Base-by-base conservation (phyloP, 2,797 vertebrate genomes). In the Sebastes minor region DNA sequence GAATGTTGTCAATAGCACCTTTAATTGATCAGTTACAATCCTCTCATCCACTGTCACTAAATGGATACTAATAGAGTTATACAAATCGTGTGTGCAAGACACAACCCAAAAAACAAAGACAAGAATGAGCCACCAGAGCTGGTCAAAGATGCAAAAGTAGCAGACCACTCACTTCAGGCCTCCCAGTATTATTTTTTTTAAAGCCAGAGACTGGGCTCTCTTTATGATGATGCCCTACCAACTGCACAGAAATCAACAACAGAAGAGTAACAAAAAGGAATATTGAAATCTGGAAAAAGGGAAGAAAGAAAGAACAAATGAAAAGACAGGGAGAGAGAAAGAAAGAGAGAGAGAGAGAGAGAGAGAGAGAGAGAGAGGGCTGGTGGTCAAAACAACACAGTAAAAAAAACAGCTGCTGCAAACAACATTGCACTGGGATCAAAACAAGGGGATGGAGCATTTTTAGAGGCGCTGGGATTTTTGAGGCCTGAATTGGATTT, bases 391-490 rank as follows among this genome's bases (percentile, higher is more conserved):
- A 92, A 93, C 89, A 95, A 91, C 71, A 79, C 38, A 28, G 79
- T 71, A 62, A 71, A 75, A 81, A 89, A 85, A 81, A 78, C 90
- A 92, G 89, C 83, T 88, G 84, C 78, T 86, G 81, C 83, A 92
- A 93, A 94, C 84, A 94, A 91, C 81, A 82, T 55, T 42, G 22
- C 68, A 78, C 72, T 60, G 70, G 89, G 86, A 92, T 93, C 86
- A 94, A 94, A 95, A 95, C 94, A 95, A 92, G 84, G 53, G 86
- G 92, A 90, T 92, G 87, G 84, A 83, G 84, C 78, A 81, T 86
- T 90, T 89, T 91, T 80, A 83, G 78, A 86, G 83, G 81, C 84
- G 74, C 80, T 86, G 78, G 85, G 87, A 83, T 93, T 93, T 90
- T 86, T 90, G 74, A 91, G 78, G 82, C 74, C 91, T 85, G 86